These are phyloP conservation scores for Caracal caracal DNA, from an alignment of 2,113 vertebrate genomes.

Conservation along the genomic window DNA sequence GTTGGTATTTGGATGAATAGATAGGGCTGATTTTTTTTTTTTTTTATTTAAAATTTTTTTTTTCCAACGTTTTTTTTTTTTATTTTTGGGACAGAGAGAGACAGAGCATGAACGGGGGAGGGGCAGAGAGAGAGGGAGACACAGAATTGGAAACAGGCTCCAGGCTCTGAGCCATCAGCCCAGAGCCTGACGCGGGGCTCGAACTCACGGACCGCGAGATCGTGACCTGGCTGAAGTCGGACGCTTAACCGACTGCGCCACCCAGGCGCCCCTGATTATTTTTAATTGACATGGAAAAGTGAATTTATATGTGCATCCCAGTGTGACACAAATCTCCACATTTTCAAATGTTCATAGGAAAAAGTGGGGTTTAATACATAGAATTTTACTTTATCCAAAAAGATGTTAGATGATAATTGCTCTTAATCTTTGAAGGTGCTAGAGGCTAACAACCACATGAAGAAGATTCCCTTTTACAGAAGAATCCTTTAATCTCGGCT, in stretches of 20 bases:
- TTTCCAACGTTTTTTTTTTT: too few relatives aligned
- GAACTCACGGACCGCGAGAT: too few relatives aligned
- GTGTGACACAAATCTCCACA: background rate
- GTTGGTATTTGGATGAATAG: background rate
- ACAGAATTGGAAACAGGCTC: too few relatives aligned
- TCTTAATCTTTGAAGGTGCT: background rate
- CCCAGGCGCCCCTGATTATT: too few relatives aligned
- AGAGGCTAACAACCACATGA: background rate
- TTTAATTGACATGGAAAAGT: background rate
- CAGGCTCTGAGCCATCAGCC: too few relatives aligned
- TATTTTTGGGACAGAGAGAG: too few relatives aligned
- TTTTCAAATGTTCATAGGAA: background rate
- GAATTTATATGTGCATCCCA: background rate
- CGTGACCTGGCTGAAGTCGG: too few relatives aligned
- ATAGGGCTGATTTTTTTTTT: background rate
- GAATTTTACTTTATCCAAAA: background rate
- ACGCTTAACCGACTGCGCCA: too few relatives aligned
- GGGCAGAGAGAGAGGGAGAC: too few relatives aligned
- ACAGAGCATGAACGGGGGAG: too few relatives aligned
- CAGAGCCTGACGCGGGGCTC: too few relatives aligned
- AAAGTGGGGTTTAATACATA: background rate
- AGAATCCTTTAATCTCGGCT: conserved; percentile 2
- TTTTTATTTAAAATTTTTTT: too few relatives aligned
- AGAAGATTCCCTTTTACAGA: background rate
- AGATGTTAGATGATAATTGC: background rate